These are phyloP conservation scores for Rutpela maculata DNA, from an alignment of 2,888 invertebrate genomes.

Conservation along the genomic window DNA sequence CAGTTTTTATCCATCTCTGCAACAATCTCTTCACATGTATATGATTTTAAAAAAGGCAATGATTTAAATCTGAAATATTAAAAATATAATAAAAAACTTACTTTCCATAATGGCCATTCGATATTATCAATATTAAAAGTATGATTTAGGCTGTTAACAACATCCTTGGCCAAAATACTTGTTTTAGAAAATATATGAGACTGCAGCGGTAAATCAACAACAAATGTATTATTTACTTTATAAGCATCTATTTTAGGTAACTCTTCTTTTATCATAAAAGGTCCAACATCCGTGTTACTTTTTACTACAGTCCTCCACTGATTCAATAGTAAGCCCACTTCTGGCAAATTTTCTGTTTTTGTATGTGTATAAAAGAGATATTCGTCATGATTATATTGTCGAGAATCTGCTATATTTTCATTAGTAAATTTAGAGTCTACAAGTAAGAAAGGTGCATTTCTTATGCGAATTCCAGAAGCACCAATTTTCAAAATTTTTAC, in stretches of 20 bases:
- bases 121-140: constrained; percentile 66
- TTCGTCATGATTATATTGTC: constrained; percentile 73
- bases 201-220: constrained; percentile 71
- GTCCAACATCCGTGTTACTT: constrained; percentile 74
- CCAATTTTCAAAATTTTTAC: constrained; percentile 85
- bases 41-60: too few relatives aligned
- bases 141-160: constrained; percentile 63
- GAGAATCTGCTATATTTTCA: constrained; percentile 73
- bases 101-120: constrained; percentile 76
- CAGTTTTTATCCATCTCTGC: too few relatives aligned
- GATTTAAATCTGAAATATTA: background rate
- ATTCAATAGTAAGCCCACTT: constrained; percentile 77
- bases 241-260: constrained; percentile 68
- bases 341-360: constrained; percentile 80
- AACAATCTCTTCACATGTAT: too few relatives aligned
- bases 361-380: constrained; percentile 81
- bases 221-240: constrained; percentile 66
- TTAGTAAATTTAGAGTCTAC: constrained; percentile 77
- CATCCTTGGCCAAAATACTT: constrained; percentile 57
- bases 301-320: constrained; percentile 80
- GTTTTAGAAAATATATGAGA: constrained; percentile 65
- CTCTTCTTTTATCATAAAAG: constrained; percentile 70
- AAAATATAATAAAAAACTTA: constrained; percentile 63
- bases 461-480: constrained; percentile 87
- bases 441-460: constrained; percentile 81